phyloP scores from a whole-genome alignment of 2,797 vertebrate genomes.

The Eulemur coronatus region DNA sequence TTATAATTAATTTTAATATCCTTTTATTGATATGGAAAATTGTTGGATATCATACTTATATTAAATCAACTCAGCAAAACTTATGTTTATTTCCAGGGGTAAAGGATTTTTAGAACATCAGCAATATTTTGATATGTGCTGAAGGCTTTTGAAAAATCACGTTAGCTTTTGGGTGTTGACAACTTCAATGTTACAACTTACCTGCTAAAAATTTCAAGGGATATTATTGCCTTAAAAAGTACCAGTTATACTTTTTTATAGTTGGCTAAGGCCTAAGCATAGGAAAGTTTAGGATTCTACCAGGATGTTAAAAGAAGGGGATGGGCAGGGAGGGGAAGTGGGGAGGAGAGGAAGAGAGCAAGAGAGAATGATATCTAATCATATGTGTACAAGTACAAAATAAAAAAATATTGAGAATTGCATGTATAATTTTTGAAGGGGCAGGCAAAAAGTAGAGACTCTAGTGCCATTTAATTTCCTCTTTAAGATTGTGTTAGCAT shows the following conservation, averaged over 20 bases:
- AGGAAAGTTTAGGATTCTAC: not conserved
- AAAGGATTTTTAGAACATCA: not conserved
- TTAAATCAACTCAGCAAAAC: not conserved
- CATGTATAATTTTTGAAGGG: not conserved
- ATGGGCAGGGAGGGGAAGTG: no score
- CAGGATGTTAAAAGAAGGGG: not conserved
- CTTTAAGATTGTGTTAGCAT: not conserved
- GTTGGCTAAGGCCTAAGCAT: not conserved
- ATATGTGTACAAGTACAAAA: not conserved
- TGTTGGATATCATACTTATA: not conserved
- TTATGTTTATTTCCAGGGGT: not conserved
- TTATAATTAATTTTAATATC: not conserved
- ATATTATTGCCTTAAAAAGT: not conserved
- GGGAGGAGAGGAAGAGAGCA: no score
- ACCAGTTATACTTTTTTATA: not conserved
- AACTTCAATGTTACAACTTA: not conserved
- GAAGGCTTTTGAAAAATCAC: constrained; percentile 27
- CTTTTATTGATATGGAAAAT: not conserved
- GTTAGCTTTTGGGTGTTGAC: not conserved
- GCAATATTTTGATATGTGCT: not conserved
- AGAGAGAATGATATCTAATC: not conserved
- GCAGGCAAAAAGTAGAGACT: not conserved
- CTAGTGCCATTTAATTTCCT: not conserved
- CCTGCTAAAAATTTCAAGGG: not conserved
- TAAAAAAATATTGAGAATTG: not conserved